These are phyloP conservation scores for Apodemia zela DNA, from an alignment of 2,888 invertebrate species.

Conservation along the genomic window DNA sequence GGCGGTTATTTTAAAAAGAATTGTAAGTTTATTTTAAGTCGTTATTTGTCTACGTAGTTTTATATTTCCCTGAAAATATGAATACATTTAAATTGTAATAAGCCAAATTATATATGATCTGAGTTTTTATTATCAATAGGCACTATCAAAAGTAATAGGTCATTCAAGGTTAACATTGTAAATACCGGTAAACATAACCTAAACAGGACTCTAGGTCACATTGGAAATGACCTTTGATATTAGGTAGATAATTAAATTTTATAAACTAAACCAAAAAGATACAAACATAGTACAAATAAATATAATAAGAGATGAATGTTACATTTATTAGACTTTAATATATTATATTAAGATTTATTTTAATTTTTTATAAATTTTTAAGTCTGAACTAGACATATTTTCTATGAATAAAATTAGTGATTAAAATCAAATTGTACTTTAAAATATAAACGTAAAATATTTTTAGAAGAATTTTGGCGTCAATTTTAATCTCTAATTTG, in stretches of 20 bases:
- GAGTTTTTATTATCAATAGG: conserved; percentile 9
- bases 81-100: background rate
- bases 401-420: too few relatives aligned
- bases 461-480: too few relatives aligned
- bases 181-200: conserved; percentile 68
- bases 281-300: too few relatives aligned
- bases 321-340: too few relatives aligned
- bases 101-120: background rate
- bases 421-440: too few relatives aligned
- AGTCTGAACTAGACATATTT: background rate
- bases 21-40: conserved; percentile 17
- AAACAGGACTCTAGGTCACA: conserved; percentile 56
- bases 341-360: too few relatives aligned
- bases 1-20: conserved; percentile 36
- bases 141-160: conserved; percentile 50
- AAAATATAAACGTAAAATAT: too few relatives aligned
- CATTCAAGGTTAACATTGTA: conserved; percentile 73
- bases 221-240: conserved; percentile 64
- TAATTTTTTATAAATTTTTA: too few relatives aligned
- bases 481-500: too few relatives aligned
- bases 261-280: background rate
- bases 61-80: background rate
- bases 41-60: background rate
- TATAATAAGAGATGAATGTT: too few relatives aligned
- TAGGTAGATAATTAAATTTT: background rate